Base-by-base conservation (phyloP, 2,888 invertebrate species). In the Xestia ashworthii region DNA sequence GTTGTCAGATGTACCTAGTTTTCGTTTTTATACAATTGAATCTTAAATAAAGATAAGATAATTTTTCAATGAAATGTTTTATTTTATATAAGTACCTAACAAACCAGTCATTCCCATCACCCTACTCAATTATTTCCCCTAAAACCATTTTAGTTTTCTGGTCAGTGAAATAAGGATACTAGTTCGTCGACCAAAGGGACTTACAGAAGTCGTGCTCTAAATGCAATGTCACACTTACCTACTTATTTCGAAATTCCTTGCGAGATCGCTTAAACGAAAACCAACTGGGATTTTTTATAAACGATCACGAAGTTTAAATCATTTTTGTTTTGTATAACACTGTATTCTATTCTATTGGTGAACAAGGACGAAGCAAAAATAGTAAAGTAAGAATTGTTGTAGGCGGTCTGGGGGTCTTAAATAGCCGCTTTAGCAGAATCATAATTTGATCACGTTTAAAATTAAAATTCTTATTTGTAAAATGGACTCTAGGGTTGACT, bases 1-100 rank as follows among this genome's bases (percentile, higher is more conserved):
- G 87, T 87, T 88, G 82, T 88, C 86, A 88, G 71, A 81, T 83
- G 75, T 84, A 82, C 73, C 83, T 87, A 85, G 86, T 81, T 84
- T 74, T 87, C 82, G 80, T 88, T 88, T 88, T 88, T 88, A 80
- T 88, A 88, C 88, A 81, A 86, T 76, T 87, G 80, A 87, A 83
- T 86, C 87, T 88, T 87, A 87, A 86, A 88, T 88, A 88, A 88
- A 88, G 38, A 73, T 88, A 85, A 88, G 86, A 87, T 76, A 71
- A 84, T 87, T 86, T 87, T 84, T 86, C 44, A 76, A 65, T 75
- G 64, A 11, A 41, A 5, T 12, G 11, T 58, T 83, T 74, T 83
- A 78, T 81, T 87, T n/a, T n/a, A n/a, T n/a, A n/a, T n/a, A n/a
- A n/a, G n/a, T n/a, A 62, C 53, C 70, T 67, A 65, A 11, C 3